phyloP scores from a whole-genome alignment of 2,113 vertebrate genomes.

The Platysternon megacephalum region DNA sequence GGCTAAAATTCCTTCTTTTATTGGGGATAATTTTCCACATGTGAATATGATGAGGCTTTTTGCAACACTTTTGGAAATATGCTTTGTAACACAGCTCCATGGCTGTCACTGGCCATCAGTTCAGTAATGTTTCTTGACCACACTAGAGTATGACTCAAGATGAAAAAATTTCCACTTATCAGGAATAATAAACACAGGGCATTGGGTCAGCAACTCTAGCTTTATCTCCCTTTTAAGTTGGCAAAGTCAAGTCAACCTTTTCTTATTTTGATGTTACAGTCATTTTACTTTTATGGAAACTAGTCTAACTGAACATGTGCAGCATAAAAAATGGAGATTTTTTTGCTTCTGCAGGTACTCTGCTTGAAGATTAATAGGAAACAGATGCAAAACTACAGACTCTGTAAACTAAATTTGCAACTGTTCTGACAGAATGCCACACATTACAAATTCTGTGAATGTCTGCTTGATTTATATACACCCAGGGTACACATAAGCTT shows the following conservation, averaged over 20 bases:
- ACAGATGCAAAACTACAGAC: not conserved
- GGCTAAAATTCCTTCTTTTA: not conserved
- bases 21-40: not conserved
- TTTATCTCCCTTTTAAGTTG: not conserved
- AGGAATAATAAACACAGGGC: constrained; percentile 27
- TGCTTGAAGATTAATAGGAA: constrained; percentile 7
- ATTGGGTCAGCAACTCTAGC: not conserved
- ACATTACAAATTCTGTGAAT: not conserved
- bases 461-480: not conserved
- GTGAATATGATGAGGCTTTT: not conserved
- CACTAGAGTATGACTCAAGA: constrained; percentile 19
- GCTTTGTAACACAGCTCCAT: constrained; percentile 28
- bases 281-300: not conserved
- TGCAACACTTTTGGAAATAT: not conserved
- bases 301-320: not conserved
- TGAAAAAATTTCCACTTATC: constrained; percentile 35
- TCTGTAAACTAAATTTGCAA: not conserved
- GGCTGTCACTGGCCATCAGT: constrained; percentile 1
- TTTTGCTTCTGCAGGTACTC: constrained; percentile 14
- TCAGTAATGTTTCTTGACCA: constrained; percentile 38
- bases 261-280: constrained; percentile 16
- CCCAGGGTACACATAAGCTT: not conserved
- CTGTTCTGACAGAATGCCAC: constrained; percentile 4
- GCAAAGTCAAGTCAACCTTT: not conserved
- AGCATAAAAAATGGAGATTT: not conserved